Evolutionary conservation across 2,888 invertebrate genomes (phyloP), one percentile per base, ranked within the genome.

Genomic region (Melieria picta): DNA sequence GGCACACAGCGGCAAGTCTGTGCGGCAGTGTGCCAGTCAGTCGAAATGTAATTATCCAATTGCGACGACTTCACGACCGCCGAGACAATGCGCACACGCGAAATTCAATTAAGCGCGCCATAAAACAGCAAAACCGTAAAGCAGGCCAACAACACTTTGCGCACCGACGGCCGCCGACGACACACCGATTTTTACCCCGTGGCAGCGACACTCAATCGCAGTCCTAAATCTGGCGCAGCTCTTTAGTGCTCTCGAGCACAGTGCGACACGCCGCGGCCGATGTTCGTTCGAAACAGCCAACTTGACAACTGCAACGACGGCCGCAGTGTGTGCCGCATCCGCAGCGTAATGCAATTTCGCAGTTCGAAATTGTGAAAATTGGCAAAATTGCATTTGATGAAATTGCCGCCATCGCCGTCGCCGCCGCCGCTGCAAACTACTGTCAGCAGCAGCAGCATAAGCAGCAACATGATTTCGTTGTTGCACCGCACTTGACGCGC

Each of bases 31-130:
- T 30, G 30, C 30, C 30, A 30, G 30, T 30, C 30, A 30, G 30
- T 30, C 30, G 30, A 30, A 30, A 30, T 30, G 30, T 30, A 30
- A 30, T 30, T 30, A 30, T 30, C 30, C 30, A 30, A 30, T 30
- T 30, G 30, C 30, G 30, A 30, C 30, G 30, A 30, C 30, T 30
- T 30, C 30, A 30, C 30, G 30, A 30, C 1, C 30, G 30, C 30
- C 30, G 30, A 71, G 65, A 71, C 71, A 71, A 71, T 61, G 71
- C 67, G 73, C 73, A 73, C 73, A 73, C 71, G 73, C 73, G 73
- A 73, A 73, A 73, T 73, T 73, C 73, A 73, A 73, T 73, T 73
- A 73, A 65, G 68, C 56, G 58, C 61, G 65, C 66, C 77, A 75
- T 72, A 75, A 74, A 72, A 76, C 71, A 48, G 43, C 58, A 16